phyloP scores from a whole-genome alignment of 92 coral and sea anemone species.

The Umimayanthus kanabou region DNA sequence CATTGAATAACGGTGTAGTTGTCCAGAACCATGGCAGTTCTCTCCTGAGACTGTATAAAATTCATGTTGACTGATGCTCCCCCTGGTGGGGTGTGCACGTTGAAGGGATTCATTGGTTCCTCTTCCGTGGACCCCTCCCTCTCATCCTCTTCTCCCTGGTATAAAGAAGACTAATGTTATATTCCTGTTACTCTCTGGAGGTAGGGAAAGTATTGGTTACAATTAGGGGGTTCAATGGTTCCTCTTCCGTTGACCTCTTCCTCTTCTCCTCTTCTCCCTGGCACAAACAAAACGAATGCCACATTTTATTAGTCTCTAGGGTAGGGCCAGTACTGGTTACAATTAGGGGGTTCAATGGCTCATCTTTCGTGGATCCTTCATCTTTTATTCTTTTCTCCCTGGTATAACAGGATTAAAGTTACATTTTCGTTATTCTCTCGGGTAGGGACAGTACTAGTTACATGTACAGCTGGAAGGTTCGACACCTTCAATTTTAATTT shows the following conservation, averaged over 20 bases:
- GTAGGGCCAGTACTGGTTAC: neutral
- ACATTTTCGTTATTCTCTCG: neutral
- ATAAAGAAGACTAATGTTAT: neutral
- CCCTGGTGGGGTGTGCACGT: slow-evolving; percentile 26
- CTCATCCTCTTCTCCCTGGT: slow-evolving; percentile 27
- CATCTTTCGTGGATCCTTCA: neutral
- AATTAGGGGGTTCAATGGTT: slow-evolving; percentile 22
- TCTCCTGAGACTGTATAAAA: slow-evolving; percentile 36
- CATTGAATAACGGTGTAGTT: slow-evolving; percentile 66
- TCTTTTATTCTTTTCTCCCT: neutral
- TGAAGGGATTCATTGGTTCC: slow-evolving; percentile 39
- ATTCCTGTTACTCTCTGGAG: neutral
- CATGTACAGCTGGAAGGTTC: too few species aligned
- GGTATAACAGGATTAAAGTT: neutral
- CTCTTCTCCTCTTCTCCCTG: slow-evolving; percentile 2
- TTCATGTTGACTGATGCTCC: slow-evolving; percentile 2
- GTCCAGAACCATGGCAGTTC: slow-evolving; percentile 65
- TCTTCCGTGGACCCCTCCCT: slow-evolving; percentile 25
- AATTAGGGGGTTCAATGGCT: slow-evolving; percentile 22
- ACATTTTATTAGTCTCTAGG: neutral
- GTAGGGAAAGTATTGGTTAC: neutral
- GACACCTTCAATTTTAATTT: too few species aligned
- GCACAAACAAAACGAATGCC: neutral
- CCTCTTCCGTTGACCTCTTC: slow-evolving; percentile 2
- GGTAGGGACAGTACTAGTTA: neutral